These are phyloP conservation scores for Halocynthia aurantium DNA, from an alignment of 23 tunicate species.

Conservation along the genomic window DNA sequence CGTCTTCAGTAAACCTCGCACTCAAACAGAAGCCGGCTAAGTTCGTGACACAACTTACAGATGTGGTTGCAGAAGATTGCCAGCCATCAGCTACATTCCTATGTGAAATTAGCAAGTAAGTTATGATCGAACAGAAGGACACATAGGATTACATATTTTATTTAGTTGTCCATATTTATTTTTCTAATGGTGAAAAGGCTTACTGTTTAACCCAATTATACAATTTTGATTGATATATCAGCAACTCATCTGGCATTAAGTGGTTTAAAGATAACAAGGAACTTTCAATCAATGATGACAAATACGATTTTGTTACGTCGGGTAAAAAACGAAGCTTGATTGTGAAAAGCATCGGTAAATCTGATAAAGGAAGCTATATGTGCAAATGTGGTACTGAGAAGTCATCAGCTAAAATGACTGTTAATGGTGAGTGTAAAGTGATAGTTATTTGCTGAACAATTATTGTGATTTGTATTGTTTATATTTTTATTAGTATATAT, in stretches of 20 bases:
- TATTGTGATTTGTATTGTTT: too few relatives aligned
- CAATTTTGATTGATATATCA: not conserved
- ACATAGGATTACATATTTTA: not conserved
- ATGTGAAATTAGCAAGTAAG: not conserved
- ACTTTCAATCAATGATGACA: not conserved
- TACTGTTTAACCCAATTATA: too few relatives aligned
- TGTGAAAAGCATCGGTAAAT: not conserved
- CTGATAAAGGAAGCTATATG: constrained; percentile 8
- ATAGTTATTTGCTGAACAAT: not conserved
- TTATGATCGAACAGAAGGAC: not conserved
- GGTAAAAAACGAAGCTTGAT: constrained; percentile 10
- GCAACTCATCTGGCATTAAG: constrained; percentile 4
- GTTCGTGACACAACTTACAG: constrained; percentile 12
- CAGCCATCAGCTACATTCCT: constrained; percentile 3
- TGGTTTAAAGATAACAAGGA: constrained; percentile 22
- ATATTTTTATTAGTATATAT: not conserved
- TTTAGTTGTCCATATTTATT: not conserved
- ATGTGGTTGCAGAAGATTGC: constrained; percentile 17
- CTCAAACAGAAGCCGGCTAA: constrained; percentile 32
- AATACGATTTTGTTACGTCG: constrained; percentile 15
- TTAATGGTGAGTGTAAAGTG: constrained; percentile 13
- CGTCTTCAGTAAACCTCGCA: constrained; percentile 6
- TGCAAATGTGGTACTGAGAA: constrained; percentile 19
- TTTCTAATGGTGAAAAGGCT: too few relatives aligned
- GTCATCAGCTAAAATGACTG: constrained; percentile 11